Percentiles rank a stretch among this genome's conserved stretches.
Conservation (phyloP, 1,140 invertebrate species). For the Hylaeus anthracinus region DNA sequence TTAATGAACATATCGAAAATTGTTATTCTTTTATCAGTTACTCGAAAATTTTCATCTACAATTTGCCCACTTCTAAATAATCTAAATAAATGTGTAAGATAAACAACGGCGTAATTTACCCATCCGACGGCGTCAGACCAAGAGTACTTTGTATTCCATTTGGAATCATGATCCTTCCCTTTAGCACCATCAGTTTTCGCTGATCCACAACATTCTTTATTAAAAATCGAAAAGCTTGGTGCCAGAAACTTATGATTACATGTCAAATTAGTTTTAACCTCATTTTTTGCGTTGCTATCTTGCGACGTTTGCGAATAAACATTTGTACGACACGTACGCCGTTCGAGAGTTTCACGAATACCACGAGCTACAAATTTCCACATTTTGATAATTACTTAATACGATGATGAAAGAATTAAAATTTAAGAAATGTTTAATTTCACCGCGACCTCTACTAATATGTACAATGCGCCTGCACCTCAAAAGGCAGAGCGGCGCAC, state of each 20-base stretch:
- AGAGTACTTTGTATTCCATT: conserved; percentile 68
- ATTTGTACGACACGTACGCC: conserved; percentile 71
- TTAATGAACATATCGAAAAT: background rate
- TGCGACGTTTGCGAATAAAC: conserved; percentile 70
- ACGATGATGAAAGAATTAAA: background rate
- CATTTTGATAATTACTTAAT: conserved; percentile 55
- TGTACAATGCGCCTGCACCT: background rate
- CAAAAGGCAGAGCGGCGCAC: conserved; percentile 6
- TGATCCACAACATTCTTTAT: conserved; percentile 56
- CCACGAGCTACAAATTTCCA: conserved; percentile 74
- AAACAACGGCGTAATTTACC: conserved; percentile 62
- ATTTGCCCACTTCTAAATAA: background rate
- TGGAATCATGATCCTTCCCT: conserved; percentile 57
- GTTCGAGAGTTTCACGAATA: conserved; percentile 71
- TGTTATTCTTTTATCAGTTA: background rate
- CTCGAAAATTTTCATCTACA: background rate
- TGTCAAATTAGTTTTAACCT: conserved; percentile 59
- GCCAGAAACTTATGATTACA: conserved; percentile 58
- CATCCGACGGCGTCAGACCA: conserved; percentile 74
- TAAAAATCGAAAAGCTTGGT: conserved; percentile 47
- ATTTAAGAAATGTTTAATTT: conserved; percentile 4
- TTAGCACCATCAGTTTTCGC: conserved; percentile 53
- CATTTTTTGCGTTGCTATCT: conserved; percentile 55
- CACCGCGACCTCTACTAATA: background rate
- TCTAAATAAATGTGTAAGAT: conserved; percentile 3